Evolutionary conservation across 2,797 vertebrate species (phyloP).

Genomic region (Eutrigla gurnardus): DNA sequence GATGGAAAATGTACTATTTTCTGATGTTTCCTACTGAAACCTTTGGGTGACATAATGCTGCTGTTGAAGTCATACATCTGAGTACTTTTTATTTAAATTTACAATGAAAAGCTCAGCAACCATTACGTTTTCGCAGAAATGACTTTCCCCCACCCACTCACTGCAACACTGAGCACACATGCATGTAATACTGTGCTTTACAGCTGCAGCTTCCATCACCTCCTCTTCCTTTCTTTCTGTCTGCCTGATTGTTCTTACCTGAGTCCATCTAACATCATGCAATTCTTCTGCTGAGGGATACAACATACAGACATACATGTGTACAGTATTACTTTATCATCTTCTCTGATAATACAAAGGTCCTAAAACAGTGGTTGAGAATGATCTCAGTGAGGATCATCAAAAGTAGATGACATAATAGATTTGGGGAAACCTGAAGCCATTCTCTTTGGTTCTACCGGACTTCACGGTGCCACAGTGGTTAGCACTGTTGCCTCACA

Average conservation of each 20-base stretch:
- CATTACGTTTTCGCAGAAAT: background rate
- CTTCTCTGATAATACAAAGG: background rate
- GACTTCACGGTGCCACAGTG: too few relatives aligned
- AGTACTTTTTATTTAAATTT: background rate
- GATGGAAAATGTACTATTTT: background rate
- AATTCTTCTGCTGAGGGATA: background rate
- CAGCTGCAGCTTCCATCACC: constrained; percentile 16
- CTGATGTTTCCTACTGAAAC: background rate
- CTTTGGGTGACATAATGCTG: background rate
- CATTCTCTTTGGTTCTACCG: too few relatives aligned
- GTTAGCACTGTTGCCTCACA: too few relatives aligned
- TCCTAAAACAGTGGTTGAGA: background rate
- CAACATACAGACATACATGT: background rate
- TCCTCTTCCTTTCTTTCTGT: constrained; percentile 47
- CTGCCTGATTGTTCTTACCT: too few relatives aligned
- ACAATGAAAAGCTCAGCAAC: background rate
- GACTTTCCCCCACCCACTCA: background rate
- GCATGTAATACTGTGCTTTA: constrained; percentile 2
- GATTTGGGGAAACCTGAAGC: too few relatives aligned
- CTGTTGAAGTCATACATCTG: background rate
- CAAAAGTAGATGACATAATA: too few relatives aligned
- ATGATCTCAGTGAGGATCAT: too few relatives aligned
- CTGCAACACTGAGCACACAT: background rate
- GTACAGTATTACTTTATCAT: too few relatives aligned
- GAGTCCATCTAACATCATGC: too few relatives aligned